phyloP scores from a whole-genome alignment of 2,113 vertebrate genomes.

The Phalacrocorax carbo region DNA sequence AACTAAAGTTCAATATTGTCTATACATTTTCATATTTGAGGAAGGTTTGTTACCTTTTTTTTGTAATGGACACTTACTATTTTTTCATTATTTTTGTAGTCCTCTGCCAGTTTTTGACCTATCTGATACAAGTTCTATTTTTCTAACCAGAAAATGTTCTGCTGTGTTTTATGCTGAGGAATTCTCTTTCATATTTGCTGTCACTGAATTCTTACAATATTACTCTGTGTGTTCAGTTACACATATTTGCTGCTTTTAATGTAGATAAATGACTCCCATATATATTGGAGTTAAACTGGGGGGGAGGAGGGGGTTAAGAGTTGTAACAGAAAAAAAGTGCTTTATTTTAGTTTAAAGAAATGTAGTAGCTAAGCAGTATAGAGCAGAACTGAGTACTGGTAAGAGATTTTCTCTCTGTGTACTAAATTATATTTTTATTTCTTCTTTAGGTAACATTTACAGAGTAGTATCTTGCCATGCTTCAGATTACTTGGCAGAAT shows the following conservation, averaged over 20 bases:
- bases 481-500: constrained; percentile 49
- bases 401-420: not conserved
- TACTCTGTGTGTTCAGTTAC: not conserved
- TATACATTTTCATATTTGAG: not conserved
- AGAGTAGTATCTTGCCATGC: constrained; percentile 19
- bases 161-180: not conserved
- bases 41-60: not conserved
- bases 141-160: not conserved
- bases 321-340: not conserved
- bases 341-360: not conserved
- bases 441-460: constrained; percentile 39
- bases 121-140: not conserved
- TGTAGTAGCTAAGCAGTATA: not conserved
- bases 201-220: not conserved
- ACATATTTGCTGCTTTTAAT: not conserved
- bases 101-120: not conserved
- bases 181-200: not conserved
- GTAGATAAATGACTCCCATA: not conserved
- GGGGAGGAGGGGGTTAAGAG: not conserved
- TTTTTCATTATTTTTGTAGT: not conserved
- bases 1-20: not conserved
- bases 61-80: not conserved
- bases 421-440: not conserved
- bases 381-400: not conserved
- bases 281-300: not conserved